Conservation (phyloP, 2,113 vertebrate genomes). For the Lagenorhynchus albirostris region DNA sequence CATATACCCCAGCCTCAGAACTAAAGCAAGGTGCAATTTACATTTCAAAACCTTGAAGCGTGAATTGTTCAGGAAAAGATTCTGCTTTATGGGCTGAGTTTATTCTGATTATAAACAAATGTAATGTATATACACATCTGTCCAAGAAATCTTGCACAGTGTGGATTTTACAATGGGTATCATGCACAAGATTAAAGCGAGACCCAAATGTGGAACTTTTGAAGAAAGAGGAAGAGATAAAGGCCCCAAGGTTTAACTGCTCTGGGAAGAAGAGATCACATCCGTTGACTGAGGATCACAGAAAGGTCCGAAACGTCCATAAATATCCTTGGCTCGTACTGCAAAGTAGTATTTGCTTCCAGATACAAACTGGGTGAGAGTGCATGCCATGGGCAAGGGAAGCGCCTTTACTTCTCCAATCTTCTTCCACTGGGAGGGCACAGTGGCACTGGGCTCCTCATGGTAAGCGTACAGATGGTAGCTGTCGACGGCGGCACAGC, state of each 20-base stretch:
- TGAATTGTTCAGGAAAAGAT: slow-evolving; percentile 76
- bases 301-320: slow-evolving; percentile 96
- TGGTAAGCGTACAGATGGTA: slow-evolving; percentile 97
- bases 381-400: slow-evolving; percentile 98
- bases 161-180: slow-evolving; percentile 79
- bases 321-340: slow-evolving; percentile 95
- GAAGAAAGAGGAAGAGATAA: slow-evolving; percentile 66
- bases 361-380: slow-evolving; percentile 97
- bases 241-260: slow-evolving; percentile 83
- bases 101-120: slow-evolving; percentile 81
- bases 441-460: slow-evolving; percentile 85
- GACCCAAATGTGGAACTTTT: slow-evolving; percentile 69
- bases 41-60: slow-evolving; percentile 71
- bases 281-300: slow-evolving; percentile 99
- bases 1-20: slow-evolving; percentile 42
- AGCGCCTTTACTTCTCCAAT: slow-evolving; percentile 98
- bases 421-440: slow-evolving; percentile 95
- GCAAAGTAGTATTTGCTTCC: slow-evolving; percentile 99
- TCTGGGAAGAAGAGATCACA: slow-evolving; percentile 89
- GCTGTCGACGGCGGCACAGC: slow-evolving; percentile 94
- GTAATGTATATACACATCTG: slow-evolving; percentile 81
- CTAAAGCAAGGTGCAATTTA: slow-evolving; percentile 69
- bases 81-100: slow-evolving; percentile 78
- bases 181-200: slow-evolving; percentile 83
- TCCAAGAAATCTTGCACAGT: slow-evolving; percentile 80